Evolutionary conservation across 37 sponge, comb jelly and placozoan species (phyloP).

Genomic region (Aplysina aerophoba): DNA sequence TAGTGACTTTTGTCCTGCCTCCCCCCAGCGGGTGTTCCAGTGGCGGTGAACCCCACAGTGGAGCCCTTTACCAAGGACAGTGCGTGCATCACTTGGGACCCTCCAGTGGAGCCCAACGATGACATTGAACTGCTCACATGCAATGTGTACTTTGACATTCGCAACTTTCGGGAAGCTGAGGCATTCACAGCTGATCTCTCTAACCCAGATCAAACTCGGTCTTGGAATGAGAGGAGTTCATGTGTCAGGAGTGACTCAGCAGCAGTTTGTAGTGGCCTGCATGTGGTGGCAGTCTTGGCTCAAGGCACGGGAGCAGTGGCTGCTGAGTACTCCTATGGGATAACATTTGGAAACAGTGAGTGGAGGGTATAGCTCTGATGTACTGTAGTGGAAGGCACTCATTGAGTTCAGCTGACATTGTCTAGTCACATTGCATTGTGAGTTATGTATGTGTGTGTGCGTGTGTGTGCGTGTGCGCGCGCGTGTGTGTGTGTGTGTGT

Average conservation of each 20-base stretch:
- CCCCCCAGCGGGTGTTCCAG: conserved; percentile 10
- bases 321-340: not conserved
- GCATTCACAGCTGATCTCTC: not conserved
- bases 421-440: no score
- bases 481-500: no score
- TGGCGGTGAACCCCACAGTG: not conserved
- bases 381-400: no score
- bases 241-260: not conserved
- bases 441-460: no score
- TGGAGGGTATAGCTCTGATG: no score
- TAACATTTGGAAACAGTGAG: conserved; percentile 26
- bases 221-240: not conserved
- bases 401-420: no score
- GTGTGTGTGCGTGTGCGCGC: no score
- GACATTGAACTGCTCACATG: conserved; percentile 22
- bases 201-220: not conserved
- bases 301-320: conserved; percentile 5
- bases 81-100: conserved; percentile 28
- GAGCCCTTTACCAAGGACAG: conserved; percentile 12
- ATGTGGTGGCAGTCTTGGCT: conserved; percentile 4
- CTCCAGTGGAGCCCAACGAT: conserved; percentile 21
- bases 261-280: not conserved
- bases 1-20: no score
- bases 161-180: not conserved
- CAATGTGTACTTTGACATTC: not conserved